phyloP scores from a whole-genome alignment of 2,888 invertebrate genomes.

The Eristalis tenax region DNA sequence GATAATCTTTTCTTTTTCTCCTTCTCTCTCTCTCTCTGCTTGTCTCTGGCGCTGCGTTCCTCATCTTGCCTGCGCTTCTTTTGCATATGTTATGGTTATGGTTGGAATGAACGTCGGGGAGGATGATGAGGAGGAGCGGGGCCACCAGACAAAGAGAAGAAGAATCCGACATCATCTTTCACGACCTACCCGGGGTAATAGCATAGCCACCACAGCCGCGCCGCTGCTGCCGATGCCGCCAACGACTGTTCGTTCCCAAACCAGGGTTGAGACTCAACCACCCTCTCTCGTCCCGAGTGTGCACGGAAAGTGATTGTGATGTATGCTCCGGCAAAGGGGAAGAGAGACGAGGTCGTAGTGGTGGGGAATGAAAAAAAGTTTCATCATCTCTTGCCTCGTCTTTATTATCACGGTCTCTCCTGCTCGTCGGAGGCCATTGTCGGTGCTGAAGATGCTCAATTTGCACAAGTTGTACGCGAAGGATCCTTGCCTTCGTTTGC shows the following conservation, averaged over 20 bases:
- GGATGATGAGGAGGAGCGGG: not conserved
- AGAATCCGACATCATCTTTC: conserved; percentile 50
- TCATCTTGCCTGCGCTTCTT: not conserved
- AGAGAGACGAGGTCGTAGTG: conserved; percentile 3
- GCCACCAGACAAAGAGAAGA: not conserved
- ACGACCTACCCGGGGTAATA: conserved; percentile 40
- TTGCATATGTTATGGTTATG: conserved; percentile 51
- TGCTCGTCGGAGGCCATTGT: conserved; percentile 29
- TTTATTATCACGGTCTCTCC: conserved; percentile 38
- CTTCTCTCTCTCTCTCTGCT: not conserved
- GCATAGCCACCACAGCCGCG: conserved; percentile 1
- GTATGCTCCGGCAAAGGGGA: conserved; percentile 17
- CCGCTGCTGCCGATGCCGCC: too few relatives aligned
- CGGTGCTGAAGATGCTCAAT: conserved; percentile 59
- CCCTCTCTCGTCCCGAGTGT: conserved; percentile 28
- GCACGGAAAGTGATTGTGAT: conserved; percentile 64
- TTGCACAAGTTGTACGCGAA: conserved; percentile 49
- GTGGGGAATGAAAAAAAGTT: conserved; percentile 36
- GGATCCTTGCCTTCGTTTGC: not conserved
- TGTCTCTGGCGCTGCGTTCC: not conserved
- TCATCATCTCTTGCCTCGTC: conserved; percentile 32
- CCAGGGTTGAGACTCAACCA: conserved; percentile 50
- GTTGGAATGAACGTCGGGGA: conserved; percentile 6
- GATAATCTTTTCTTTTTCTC: conserved; percentile 31
- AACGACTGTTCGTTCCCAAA: conserved; percentile 16